A percentile compares a stretch with the other conserved stretches of the same genome.
These are phyloP conservation scores for Taxidea taxus DNA, from an alignment of 2,113 vertebrate species.

Conservation along the genomic window DNA sequence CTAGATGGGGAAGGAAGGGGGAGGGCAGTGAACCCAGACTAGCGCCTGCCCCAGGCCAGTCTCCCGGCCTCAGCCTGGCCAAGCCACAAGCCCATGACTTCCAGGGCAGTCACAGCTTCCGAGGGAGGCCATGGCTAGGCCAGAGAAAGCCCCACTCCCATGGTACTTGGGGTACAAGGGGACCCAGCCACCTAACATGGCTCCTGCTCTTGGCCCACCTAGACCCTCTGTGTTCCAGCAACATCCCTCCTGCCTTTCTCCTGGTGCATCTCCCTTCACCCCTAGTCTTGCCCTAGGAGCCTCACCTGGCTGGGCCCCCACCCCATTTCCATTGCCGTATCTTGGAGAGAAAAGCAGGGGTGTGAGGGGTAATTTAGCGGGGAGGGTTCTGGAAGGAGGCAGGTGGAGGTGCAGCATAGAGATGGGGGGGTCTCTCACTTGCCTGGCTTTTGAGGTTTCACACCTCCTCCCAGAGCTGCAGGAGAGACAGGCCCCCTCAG, in stretches of 20 bases:
- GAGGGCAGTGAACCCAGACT: neutral
- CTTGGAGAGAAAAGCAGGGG: neutral
- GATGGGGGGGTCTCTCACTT: neutral
- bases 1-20: neutral
- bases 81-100: neutral
- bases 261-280: neutral
- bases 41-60: rapidly evolving
- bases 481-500: neutral
- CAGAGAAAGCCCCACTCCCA: neutral
- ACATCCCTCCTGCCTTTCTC: neutral
- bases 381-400: neutral
- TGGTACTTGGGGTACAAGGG: neutral
- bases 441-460: slow-evolving; percentile 40
- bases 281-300: neutral
- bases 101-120: neutral
- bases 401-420: neutral
- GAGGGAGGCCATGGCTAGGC: neutral
- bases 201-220: neutral
- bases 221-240: neutral
- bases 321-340: neutral
- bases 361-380: neutral
- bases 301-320: slow-evolving; percentile 42
- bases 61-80: neutral
- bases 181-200: neutral
- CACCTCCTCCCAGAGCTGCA: neutral